phyloP scores from a whole-genome alignment of 2,797 vertebrate genomes.

The Helostoma temminkii region DNA sequence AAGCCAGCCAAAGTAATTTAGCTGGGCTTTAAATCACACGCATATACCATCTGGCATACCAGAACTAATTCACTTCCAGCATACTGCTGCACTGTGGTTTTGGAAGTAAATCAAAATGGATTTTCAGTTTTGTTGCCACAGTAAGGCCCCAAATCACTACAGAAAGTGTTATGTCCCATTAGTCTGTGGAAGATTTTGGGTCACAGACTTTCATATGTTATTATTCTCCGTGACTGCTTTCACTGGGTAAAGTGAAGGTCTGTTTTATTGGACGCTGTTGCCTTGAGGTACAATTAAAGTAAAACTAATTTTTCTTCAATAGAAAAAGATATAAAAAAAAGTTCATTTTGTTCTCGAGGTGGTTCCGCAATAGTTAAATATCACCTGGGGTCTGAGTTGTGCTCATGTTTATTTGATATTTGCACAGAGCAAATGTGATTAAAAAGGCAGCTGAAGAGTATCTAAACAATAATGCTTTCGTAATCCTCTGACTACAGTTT shows the following conservation, averaged over 20 bases:
- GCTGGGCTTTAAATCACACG: constrained; percentile 16
- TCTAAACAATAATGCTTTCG: constrained; percentile 7
- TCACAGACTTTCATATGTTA: constrained; percentile 24
- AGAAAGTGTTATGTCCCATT: constrained; percentile 17
- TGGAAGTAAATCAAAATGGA: background rate
- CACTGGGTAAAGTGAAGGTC: constrained; percentile 18
- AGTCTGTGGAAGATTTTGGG: background rate
- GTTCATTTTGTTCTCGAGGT: constrained; percentile 24
- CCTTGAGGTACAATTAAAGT: background rate
- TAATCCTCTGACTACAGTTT: constrained; percentile 12
- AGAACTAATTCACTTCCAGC: background rate
- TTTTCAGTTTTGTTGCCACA: background rate
- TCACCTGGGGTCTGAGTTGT: background rate
- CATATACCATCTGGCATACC: constrained; percentile 24
- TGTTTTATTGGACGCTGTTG: constrained; percentile 23
- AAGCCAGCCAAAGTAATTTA: constrained; percentile 1
- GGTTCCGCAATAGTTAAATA: constrained; percentile 15
- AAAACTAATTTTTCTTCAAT: constrained; percentile 1
- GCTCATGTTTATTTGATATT: background rate
- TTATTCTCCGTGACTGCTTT: constrained; percentile 39
- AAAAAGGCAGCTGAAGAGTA: background rate
- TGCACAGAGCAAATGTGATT: constrained; percentile 18
- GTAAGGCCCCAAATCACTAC: background rate
- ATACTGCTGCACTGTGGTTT: background rate
- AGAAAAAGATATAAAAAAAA: background rate